A percentile compares a stretch with the other conserved stretches of the same genome.
These are phyloP conservation scores for Lagenorhynchus albirostris DNA, from an alignment of 2,113 vertebrate genomes.

Conservation along the genomic window DNA sequence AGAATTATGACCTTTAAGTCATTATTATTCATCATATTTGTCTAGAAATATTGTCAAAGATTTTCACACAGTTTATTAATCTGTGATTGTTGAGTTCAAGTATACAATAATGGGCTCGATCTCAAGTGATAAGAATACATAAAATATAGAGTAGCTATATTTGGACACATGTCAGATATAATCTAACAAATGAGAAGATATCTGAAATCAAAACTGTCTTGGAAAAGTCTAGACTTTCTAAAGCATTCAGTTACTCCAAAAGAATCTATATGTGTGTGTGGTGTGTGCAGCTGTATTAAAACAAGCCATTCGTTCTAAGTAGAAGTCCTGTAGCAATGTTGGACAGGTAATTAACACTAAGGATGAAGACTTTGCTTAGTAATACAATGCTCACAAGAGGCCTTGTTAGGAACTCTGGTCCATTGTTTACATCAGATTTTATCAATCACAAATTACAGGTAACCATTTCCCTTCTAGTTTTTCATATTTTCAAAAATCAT, in stretches of 20 bases:
- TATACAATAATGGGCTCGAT: accelerated
- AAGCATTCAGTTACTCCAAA: neutral
- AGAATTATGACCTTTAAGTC: neutral
- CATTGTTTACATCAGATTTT: neutral
- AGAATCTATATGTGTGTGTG: neutral
- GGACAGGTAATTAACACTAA: neutral
- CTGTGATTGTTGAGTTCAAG: neutral
- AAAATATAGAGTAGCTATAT: neutral
- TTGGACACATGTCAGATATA: neutral
- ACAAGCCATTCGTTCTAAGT: neutral
- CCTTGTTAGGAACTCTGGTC: neutral
- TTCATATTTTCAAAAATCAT: neutral
- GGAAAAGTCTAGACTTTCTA: neutral
- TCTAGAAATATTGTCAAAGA: neutral
- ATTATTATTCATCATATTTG: slow-evolving; percentile 20
- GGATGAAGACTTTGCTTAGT: neutral
- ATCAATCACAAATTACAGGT: neutral
- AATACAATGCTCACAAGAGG: neutral
- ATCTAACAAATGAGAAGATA: neutral
- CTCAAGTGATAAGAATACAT: neutral
- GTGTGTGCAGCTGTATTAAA: neutral
- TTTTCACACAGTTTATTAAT: neutral
- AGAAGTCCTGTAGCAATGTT: neutral
- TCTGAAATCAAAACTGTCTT: neutral
- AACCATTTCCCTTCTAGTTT: neutral